phyloP scores from a whole-genome alignment of 2,113 vertebrate species.

The Phyllostomus discolor region DNA sequence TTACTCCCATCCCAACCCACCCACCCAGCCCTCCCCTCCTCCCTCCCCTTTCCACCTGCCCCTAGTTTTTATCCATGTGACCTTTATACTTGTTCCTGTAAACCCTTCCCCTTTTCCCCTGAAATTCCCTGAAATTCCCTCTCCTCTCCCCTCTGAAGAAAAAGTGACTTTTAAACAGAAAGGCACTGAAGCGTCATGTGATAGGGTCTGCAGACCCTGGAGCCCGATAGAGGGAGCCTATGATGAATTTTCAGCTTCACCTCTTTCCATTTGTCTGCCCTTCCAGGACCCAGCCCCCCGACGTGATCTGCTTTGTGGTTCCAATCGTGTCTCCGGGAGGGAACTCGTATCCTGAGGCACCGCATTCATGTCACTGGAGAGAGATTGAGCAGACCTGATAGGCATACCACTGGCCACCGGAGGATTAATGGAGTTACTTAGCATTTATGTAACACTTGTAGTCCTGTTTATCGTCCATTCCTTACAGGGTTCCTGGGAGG shows the following conservation, averaged over 20 bases:
- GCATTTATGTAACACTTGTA: neutral
- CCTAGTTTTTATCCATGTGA: too few relatives aligned
- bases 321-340: neutral
- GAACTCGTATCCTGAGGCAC: neutral
- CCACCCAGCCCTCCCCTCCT: too few relatives aligned
- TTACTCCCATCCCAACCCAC: too few relatives aligned
- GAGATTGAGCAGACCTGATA: neutral
- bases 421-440: neutral
- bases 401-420: neutral
- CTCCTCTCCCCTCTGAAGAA: neutral
- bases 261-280: neutral
- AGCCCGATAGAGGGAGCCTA: neutral
- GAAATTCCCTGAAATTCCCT: too few relatives aligned
- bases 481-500: neutral
- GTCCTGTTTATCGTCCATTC: neutral
- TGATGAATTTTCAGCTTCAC: neutral
- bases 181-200: neutral
- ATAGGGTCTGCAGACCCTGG: neutral
- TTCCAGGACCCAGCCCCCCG: neutral
- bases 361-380: neutral
- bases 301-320: neutral
- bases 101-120: too few relatives aligned
- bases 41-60: too few relatives aligned
- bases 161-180: neutral
- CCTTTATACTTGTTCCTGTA: too few relatives aligned